Conservation (phyloP, 2,113 vertebrate genomes). For the Xenotilapia longispinis region DNA sequence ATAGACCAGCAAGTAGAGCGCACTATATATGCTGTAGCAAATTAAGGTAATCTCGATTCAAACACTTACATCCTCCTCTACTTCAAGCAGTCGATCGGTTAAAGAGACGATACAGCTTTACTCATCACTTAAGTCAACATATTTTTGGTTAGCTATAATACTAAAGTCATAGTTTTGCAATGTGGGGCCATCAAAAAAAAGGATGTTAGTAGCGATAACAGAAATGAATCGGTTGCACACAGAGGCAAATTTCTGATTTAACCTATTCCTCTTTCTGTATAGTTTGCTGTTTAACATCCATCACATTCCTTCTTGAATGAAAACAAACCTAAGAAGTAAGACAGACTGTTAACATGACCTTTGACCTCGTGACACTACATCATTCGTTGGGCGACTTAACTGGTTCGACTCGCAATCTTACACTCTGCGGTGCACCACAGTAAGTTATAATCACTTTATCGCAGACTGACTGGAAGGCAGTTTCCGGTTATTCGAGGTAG, state of each 20-base stretch:
- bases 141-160: neutral
- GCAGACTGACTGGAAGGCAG: neutral
- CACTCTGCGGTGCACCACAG: neutral
- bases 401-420: neutral
- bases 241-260: neutral
- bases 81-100: neutral
- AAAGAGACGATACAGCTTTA: neutral
- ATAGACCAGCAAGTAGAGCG: neutral
- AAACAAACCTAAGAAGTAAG: neutral
- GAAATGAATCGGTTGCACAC: neutral
- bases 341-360: constrained; percentile 1
- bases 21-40: neutral
- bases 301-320: neutral
- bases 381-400: neutral
- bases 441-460: neutral
- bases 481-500: neutral
- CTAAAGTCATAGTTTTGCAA: neutral
- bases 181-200: neutral
- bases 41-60: neutral
- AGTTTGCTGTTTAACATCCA: neutral
- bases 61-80: neutral
- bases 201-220: neutral
- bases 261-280: neutral
- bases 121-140: neutral
- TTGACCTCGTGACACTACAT: neutral